Conservation (phyloP, 2,797 vertebrate genomes). For the Parauchenoglanis ngamensis region DNA sequence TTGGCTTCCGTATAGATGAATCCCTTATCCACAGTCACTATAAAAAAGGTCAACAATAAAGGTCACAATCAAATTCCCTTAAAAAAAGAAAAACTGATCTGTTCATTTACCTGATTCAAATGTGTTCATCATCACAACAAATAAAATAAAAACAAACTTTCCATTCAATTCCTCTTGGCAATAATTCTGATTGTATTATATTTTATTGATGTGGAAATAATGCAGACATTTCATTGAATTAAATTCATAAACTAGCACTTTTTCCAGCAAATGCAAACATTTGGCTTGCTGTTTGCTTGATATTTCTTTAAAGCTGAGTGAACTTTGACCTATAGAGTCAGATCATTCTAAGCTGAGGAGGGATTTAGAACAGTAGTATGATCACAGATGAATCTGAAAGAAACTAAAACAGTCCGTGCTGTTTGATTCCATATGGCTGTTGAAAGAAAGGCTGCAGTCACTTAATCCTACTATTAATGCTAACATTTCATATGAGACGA, state of each 20-base stretch:
- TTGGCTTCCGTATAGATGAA: not conserved
- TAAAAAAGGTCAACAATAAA: conserved; percentile 6
- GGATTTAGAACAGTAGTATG: not conserved
- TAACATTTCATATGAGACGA: not conserved
- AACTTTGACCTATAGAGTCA: conserved; percentile 29
- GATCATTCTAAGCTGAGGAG: not conserved
- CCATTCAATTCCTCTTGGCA: not conserved
- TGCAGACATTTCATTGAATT: not conserved
- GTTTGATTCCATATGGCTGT: not conserved
- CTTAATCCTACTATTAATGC: not conserved
- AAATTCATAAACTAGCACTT: not conserved
- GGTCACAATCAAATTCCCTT: not conserved
- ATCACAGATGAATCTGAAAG: not conserved
- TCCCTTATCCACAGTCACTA: not conserved
- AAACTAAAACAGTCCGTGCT: not conserved
- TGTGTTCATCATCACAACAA: not conserved
- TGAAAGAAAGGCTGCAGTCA: not conserved
- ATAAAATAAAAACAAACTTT: not conserved
- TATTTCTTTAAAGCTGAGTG: conserved; percentile 11
- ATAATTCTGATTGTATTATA: not conserved
- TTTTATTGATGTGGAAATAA: not conserved
- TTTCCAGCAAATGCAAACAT: not conserved
- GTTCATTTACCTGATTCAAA: not conserved
- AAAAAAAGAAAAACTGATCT: not conserved
- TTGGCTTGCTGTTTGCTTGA: not conserved